Evolutionary conservation across 1,140 invertebrate genomes (phyloP).

Genomic region (Aradophagus sp.): DNA sequence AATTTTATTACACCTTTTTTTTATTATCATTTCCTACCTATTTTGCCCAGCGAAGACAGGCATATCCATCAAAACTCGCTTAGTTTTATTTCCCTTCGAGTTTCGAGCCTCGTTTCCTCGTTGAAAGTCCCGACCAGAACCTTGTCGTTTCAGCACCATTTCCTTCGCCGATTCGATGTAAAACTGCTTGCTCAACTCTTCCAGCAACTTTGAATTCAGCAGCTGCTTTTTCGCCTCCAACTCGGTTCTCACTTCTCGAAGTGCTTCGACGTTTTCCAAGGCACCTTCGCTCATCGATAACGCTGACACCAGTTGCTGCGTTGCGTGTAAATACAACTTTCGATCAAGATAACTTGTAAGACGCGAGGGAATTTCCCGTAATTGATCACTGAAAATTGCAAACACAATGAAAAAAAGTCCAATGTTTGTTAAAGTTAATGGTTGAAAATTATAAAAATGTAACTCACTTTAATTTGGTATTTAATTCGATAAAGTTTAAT

Average conservation of each 20-base stretch:
- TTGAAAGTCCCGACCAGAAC: conserved; percentile 78
- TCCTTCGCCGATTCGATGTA: conserved; percentile 81
- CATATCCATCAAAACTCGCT: conserved; percentile 38
- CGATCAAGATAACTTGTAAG: conserved; percentile 81
- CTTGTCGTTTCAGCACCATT: conserved; percentile 77
- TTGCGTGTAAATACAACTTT: conserved; percentile 91
- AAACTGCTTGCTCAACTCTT: conserved; percentile 84
- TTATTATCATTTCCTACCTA: conserved; percentile 6
- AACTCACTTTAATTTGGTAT: too few species aligned
- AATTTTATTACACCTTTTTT: too few species aligned
- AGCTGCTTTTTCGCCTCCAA: conserved; percentile 83
- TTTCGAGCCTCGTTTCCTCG: conserved; percentile 75
- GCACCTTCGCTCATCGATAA: conserved; percentile 81
- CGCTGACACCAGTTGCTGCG: conserved; percentile 84
- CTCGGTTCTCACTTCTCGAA: conserved; percentile 85
- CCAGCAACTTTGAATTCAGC: conserved; percentile 81
- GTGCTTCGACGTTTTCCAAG: conserved; percentile 85
- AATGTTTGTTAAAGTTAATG: too few species aligned
- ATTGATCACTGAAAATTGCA: conserved; percentile 79
- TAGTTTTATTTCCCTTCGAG: conserved; percentile 69
- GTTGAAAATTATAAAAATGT: too few species aligned
- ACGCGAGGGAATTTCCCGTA: conserved; percentile 86
- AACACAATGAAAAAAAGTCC: too few species aligned
- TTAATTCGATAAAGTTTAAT: too few species aligned
- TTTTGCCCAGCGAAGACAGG: conserved; percentile 38